These are phyloP conservation scores for Tetrax tetrax DNA, from an alignment of 2,113 vertebrate species.

Conservation along the genomic window DNA sequence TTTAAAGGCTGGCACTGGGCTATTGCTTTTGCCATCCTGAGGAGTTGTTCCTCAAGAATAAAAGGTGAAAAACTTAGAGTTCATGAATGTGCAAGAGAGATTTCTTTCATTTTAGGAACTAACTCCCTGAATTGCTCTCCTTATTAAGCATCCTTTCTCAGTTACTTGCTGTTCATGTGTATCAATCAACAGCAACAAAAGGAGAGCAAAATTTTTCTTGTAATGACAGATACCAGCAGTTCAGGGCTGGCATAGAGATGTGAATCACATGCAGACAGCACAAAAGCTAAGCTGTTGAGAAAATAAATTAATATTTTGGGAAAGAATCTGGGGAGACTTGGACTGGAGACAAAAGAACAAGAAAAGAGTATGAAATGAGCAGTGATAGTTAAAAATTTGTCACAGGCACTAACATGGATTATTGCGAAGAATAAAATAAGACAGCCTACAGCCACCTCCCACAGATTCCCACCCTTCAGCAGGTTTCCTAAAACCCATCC, in stretches of 20 bases:
- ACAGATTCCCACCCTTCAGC: neutral
- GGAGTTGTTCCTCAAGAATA: neutral
- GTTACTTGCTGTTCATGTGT: neutral
- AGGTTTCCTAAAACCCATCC: neutral
- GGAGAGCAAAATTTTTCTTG: neutral
- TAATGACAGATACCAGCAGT: neutral
- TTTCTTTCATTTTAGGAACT: neutral
- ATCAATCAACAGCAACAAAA: neutral
- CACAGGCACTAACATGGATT: neutral
- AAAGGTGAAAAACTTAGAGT: neutral
- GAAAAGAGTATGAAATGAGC: neutral
- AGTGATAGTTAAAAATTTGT: neutral
- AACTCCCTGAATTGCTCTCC: neutral
- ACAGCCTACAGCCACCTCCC: neutral
- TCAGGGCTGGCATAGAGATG: neutral
- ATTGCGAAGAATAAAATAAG: neutral
- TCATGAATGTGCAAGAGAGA: neutral
- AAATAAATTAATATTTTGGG: neutral
- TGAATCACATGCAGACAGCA: neutral
- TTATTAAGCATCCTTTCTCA: neutral
- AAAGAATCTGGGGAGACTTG: neutral
- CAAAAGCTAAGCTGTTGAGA: neutral
- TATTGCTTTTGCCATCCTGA: neutral
- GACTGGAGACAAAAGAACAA: neutral
- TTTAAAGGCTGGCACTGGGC: neutral